A percentile compares a stretch with the other conserved stretches of the same genome.
Conservation (phyloP, 2,888 invertebrate species). For the Cremastobaeus sp. region DNA sequence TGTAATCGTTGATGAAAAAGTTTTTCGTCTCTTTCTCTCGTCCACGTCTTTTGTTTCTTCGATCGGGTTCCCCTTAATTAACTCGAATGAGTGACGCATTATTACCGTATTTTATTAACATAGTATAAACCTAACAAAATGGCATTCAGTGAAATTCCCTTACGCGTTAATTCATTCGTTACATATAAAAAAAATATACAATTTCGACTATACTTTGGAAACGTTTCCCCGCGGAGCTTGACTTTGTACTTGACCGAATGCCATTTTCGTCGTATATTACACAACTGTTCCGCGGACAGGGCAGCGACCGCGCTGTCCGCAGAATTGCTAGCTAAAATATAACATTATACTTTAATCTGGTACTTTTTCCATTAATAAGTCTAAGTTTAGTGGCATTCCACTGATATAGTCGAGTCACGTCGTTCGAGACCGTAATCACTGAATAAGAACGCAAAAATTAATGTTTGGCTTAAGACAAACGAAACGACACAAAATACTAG, state of each 20-base stretch:
- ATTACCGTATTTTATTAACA: constrained; percentile 63
- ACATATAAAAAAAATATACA: constrained; percentile 78
- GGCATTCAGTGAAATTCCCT: constrained; percentile 76
- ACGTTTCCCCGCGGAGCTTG: constrained; percentile 72
- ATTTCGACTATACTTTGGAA: constrained; percentile 77
- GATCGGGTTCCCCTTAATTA: constrained; percentile 35
- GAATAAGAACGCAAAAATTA: constrained; percentile 5
- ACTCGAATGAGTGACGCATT: constrained; percentile 69
- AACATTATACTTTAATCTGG: constrained; percentile 66
- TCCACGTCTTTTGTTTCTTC: constrained; percentile 59
- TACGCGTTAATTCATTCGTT: constrained; percentile 74
- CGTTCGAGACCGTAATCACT: constrained; percentile 55
- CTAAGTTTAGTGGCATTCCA: constrained; percentile 66
- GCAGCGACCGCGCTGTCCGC: constrained; percentile 69
- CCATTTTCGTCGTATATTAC: constrained; percentile 76
- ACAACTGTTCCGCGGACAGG: constrained; percentile 66
- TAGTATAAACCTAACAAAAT: constrained; percentile 74
- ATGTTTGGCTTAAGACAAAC: not conserved
- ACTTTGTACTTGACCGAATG: constrained; percentile 78
- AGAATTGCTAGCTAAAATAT: constrained; percentile 75
- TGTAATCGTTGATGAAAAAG: constrained; percentile 16
- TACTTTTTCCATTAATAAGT: constrained; percentile 61
- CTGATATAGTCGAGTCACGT: constrained; percentile 64
- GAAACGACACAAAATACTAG: constrained; percentile 13
- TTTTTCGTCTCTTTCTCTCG: constrained; percentile 3